A percentile compares a stretch with the other conserved stretches of the same genome.
phyloP scores from a whole-genome alignment of 2,113 vertebrate species.

The Alethe diademata region DNA sequence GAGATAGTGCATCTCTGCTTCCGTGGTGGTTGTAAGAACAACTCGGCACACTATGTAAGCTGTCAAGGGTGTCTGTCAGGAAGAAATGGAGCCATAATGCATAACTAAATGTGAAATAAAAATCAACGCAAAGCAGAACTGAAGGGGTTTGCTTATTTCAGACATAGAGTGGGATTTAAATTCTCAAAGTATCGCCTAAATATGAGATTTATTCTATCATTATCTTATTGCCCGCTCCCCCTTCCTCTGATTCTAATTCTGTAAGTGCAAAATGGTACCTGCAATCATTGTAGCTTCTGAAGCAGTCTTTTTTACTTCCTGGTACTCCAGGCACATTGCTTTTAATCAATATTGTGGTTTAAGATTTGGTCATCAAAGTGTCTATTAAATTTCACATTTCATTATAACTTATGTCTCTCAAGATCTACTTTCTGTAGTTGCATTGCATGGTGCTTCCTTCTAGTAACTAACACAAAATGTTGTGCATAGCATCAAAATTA shows the following conservation, averaged over 20 bases:
- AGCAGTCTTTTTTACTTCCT: not conserved
- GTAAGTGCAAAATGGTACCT: not conserved
- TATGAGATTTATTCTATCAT: not conserved
- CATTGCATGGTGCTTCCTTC: not conserved
- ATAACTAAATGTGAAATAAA: not conserved
- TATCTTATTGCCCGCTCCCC: fast-evolving
- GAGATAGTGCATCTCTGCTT: not conserved
- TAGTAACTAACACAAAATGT: not conserved
- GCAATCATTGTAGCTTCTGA: not conserved
- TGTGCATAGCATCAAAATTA: not conserved
- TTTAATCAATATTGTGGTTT: not conserved
- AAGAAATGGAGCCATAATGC: not conserved
- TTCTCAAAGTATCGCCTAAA: not conserved
- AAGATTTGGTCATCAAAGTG: not conserved
- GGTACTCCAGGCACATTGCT: not conserved
- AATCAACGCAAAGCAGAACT: not conserved
- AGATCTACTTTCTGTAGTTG: not conserved
- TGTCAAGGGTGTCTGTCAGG: not conserved
- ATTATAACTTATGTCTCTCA: not conserved
- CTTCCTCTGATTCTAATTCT: not conserved
- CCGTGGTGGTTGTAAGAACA: not conserved
- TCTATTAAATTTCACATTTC: not conserved
- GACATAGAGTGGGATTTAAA: not conserved
- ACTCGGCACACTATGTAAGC: not conserved
- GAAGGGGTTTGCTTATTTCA: not conserved